These are phyloP conservation scores for Myiotriccus ornatus DNA, from an alignment of 2,797 vertebrate genomes.

Conservation along the genomic window DNA sequence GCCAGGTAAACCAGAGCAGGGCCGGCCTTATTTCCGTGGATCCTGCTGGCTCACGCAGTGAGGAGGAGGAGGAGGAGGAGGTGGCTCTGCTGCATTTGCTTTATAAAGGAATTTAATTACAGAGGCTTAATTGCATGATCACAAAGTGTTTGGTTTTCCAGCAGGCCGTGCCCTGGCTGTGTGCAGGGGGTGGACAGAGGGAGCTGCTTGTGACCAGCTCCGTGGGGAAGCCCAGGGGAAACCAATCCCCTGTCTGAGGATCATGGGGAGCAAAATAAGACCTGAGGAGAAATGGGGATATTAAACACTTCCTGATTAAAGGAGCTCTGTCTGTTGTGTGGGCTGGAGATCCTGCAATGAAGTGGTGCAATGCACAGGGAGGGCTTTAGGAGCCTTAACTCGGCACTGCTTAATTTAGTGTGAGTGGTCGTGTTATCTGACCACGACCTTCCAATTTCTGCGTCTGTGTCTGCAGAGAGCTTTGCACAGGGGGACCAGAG, in stretches of 20 bases:
- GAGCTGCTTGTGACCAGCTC: background rate
- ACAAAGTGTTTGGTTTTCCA: background rate
- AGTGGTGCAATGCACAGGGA: background rate
- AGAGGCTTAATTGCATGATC: background rate
- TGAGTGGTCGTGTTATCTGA: background rate
- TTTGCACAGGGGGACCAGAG: background rate
- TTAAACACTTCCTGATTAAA: background rate
- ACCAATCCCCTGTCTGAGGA: background rate
- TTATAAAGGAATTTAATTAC: background rate
- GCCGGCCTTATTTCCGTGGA: background rate
- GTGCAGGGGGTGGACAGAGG: background rate
- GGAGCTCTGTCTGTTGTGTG: background rate
- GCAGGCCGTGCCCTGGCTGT: background rate
- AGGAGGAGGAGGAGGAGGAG: background rate
- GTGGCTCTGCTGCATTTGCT: background rate
- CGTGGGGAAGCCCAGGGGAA: background rate
- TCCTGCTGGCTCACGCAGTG: background rate
- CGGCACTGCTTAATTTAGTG: background rate
- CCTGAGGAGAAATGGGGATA: background rate
- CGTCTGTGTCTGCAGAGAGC: rapidly evolving
- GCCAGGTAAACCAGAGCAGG: background rate
- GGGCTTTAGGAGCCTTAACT: background rate
- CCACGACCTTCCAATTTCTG: background rate
- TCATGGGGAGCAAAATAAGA: background rate
- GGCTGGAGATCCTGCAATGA: background rate